phyloP scores from a whole-genome alignment of 2,888 invertebrate genomes.

The Leptarthrus brevirostris region DNA sequence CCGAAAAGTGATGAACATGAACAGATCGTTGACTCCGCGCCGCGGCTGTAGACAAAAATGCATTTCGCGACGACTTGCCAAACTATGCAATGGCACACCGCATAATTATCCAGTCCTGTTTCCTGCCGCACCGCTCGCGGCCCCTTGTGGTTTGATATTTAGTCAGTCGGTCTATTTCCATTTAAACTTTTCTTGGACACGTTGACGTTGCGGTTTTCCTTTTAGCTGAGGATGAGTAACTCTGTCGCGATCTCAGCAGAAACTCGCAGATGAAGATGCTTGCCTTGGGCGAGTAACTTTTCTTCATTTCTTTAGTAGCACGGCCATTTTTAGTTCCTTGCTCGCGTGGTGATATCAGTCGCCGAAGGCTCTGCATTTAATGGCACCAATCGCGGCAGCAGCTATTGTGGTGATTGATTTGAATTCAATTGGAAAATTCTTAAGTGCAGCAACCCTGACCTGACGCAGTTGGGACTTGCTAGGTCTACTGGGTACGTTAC shows the following conservation, averaged over 20 bases:
- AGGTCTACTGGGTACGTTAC: too few species aligned
- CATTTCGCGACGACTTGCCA: constrained; percentile 35
- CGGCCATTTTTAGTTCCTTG: too few species aligned
- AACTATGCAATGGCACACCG: constrained; percentile 47
- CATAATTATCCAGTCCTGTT: constrained; percentile 48
- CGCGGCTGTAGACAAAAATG: constrained; percentile 19
- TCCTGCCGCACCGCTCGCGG: not conserved
- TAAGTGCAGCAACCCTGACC: too few species aligned
- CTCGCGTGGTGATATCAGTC: too few species aligned
- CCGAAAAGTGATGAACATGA: constrained; percentile 1
- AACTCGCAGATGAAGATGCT: not conserved
- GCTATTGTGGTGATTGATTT: too few species aligned
- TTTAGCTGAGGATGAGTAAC: not conserved
- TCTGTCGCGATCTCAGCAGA: not conserved
- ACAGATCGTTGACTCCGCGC: not conserved
- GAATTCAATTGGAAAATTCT: too few species aligned
- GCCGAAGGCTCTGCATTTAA: too few species aligned
- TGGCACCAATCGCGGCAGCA: too few species aligned
- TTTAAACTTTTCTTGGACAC: constrained; percentile 6
- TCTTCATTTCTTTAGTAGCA: too few species aligned
- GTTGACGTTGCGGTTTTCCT: not conserved
- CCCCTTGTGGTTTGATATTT: not conserved
- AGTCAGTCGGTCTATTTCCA: not conserved
- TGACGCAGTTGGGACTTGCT: too few species aligned
- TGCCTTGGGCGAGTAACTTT: too few species aligned